Evolutionary conservation across 2,888 invertebrate genomes (phyloP), one percentile per base, ranked within the genome.

Genomic region (Agrochola litura): DNA sequence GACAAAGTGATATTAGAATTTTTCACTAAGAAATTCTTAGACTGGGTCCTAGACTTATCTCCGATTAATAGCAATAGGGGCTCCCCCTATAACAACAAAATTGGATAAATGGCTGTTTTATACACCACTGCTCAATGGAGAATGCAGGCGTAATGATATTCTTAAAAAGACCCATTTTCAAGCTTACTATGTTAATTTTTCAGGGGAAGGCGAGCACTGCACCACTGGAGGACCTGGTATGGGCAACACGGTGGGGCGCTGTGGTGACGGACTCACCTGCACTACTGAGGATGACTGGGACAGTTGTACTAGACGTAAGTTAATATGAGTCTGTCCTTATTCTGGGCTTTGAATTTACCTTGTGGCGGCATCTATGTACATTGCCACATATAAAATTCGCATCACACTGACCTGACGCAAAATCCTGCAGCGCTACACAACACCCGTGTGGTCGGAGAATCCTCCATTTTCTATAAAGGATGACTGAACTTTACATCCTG

Each of bases 201-300:
- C 92, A 97, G 97, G 89, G 8, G 94, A 96, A 89, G 96, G 94
- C 0, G 96, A 96, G 0, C 91, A 92, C 41, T 98, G 98, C 90
- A 95, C 96, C 43, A 56, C 91, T 0, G 97, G 97, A 0, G 95
- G 95, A 0, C 96, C 97, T 0, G 97, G 97, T 0, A 91, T 94
- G 4, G 96, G 97, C 0, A 93, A 95, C 6, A 97, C 97, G 0
- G 93, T 96, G 0, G 96, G 97, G 9, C 95, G 97, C 16, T 98
- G 98, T 89, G 98, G 97, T 0, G 95, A 97, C 2, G 97, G 97
- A 0, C 94, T 97, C 19, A 92, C 92, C 2, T 98, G 97, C 88
- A 90, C 90, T 4, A 73, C 77, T 6, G 87, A 58, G 0, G 92
- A 93, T 22, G 94, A 94, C 0, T 77, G 86, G 56, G 90, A 92